Conservation (phyloP, 2,888 invertebrate species). For the Phaedon cochleariae region DNA sequence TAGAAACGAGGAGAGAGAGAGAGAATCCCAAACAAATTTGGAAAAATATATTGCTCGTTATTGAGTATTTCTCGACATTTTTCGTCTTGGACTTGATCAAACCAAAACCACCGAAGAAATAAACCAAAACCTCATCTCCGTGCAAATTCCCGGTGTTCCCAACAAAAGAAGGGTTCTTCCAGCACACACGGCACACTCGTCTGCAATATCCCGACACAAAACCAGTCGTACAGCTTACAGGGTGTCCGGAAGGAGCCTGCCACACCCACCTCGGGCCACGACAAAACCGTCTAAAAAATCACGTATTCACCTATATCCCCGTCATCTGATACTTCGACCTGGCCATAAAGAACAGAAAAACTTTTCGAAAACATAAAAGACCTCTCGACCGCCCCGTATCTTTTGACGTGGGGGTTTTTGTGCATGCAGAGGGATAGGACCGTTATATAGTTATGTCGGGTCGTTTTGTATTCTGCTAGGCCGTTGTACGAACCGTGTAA, state of each 20-base stretch:
- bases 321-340: slow-evolving; percentile 58
- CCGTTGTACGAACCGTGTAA: slow-evolving; percentile 53
- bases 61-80: too few species aligned
- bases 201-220: slow-evolving; percentile 20
- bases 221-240: slow-evolving; percentile 42
- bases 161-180: background rate
- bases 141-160: background rate
- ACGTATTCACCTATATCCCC: slow-evolving; percentile 54
- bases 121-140: background rate
- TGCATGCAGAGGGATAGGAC: slow-evolving; percentile 41
- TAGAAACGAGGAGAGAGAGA: too few species aligned
- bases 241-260: slow-evolving; percentile 59
- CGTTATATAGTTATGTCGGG: slow-evolving; percentile 60
- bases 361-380: slow-evolving; percentile 40
- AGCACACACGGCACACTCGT: background rate
- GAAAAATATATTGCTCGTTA: too few species aligned
- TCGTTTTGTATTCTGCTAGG: slow-evolving; percentile 48
- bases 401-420: slow-evolving; percentile 56
- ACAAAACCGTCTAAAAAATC: slow-evolving; percentile 58
- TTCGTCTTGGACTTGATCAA: too few species aligned
- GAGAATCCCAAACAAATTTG: too few species aligned
- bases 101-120: background rate
- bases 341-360: slow-evolving; percentile 50
- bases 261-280: slow-evolving; percentile 56
- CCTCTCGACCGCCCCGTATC: slow-evolving; percentile 52